Conservation (phyloP, 2,888 invertebrate species). For the Venusia cambrica region DNA sequence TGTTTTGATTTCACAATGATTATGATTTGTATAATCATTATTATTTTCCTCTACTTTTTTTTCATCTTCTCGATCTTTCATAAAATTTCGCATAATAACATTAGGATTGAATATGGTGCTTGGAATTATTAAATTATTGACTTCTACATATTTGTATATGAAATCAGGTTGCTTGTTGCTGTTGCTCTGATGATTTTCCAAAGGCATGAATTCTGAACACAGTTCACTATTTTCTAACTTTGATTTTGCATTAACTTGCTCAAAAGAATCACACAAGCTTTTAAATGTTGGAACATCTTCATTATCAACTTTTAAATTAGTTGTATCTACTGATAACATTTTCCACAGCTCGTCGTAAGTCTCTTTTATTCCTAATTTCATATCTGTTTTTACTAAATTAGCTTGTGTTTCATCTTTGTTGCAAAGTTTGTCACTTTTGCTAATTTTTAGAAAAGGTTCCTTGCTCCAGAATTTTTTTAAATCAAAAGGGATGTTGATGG, state of each 20-base stretch:
- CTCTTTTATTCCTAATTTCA: constrained; percentile 16
- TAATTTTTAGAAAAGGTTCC: constrained; percentile 26
- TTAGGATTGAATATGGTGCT: constrained; percentile 9
- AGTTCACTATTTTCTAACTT: constrained; percentile 13
- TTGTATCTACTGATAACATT: constrained; percentile 32
- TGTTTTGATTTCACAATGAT: no score
- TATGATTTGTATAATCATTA: constrained; percentile 1
- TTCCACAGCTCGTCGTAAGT: constrained; percentile 39
- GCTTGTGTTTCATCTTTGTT: not conserved
- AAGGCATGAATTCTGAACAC: constrained; percentile 13
- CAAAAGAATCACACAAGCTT: constrained; percentile 21
- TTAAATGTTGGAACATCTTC: constrained; percentile 12
- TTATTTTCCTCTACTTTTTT: not conserved
- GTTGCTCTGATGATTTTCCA: constrained; percentile 20
- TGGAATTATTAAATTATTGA: constrained; percentile 12
- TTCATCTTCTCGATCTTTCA: not conserved
- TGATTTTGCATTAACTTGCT: constrained; percentile 9
- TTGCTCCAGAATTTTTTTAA: constrained; percentile 51
- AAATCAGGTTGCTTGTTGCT: constrained; percentile 3
- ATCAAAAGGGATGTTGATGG: constrained; percentile 68
- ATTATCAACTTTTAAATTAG: constrained; percentile 1
- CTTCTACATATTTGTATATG: constrained; percentile 10
- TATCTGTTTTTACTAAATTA: constrained; percentile 3
- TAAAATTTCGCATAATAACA: constrained; percentile 5
- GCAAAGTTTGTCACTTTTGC: constrained; percentile 3